Conservation (phyloP, 64 coral and sea anemone genomes). For the Actinia equina region DNA sequence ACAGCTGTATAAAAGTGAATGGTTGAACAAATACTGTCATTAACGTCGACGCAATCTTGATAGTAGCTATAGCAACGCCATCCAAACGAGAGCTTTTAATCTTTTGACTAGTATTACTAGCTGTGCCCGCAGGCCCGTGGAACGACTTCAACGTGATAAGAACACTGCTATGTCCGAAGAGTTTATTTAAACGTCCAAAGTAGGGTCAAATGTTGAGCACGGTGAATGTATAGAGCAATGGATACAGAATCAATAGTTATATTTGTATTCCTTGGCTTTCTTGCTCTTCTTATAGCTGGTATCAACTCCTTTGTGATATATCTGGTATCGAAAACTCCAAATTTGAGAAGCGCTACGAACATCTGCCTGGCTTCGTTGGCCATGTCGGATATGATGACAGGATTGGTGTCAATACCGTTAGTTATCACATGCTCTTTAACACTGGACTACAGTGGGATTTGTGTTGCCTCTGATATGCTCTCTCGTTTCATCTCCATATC, state of each 20-base stretch:
- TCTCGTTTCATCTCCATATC: constrained; percentile 76
- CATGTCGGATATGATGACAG: constrained; percentile 65
- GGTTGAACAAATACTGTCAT: not conserved
- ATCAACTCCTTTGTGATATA: constrained; percentile 65
- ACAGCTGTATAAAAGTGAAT: not conserved
- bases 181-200: no score
- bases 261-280: constrained; percentile 29
- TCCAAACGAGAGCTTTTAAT: not conserved
- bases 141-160: not conserved
- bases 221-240: not conserved
- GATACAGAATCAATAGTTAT: not conserved
- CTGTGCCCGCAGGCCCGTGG: not conserved
- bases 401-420: constrained; percentile 49
- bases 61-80: not conserved
- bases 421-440: constrained; percentile 39
- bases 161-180: not conserved
- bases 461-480: constrained; percentile 50
- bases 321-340: constrained; percentile 40
- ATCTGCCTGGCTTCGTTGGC: constrained; percentile 67
- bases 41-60: not conserved
- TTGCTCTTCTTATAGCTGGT: constrained; percentile 22
- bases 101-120: not conserved
- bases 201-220: no score
- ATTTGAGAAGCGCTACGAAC: constrained; percentile 69
- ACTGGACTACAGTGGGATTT: not conserved